Percentiles rank a stretch among this genome's conserved stretches.
Evolutionary conservation across 1,140 invertebrate genomes (phyloP).

Genomic region (Aphaenogaster ashmeadi): DNA sequence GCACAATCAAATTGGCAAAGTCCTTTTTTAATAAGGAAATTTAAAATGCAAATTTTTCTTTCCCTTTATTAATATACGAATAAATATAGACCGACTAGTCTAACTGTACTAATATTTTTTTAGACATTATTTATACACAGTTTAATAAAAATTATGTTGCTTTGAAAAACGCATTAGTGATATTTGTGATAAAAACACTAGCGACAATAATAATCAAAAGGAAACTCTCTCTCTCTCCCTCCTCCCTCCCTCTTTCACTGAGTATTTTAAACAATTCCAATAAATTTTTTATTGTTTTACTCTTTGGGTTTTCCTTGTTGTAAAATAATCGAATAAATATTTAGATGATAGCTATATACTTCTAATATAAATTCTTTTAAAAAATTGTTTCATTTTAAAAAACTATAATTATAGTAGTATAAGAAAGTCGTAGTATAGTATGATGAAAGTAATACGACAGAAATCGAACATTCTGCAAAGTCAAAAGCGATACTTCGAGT

Average conservation of each 20-base stretch:
- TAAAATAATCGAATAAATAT: constrained; percentile 14
- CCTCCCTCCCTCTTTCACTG: background rate
- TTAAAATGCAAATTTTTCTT: background rate
- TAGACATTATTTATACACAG: background rate
- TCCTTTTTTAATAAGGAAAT: background rate
- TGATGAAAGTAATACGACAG: background rate
- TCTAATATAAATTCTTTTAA: constrained; percentile 8
- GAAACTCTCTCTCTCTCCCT: background rate
- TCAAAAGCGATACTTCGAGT: constrained; percentile 54
- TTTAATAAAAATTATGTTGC: background rate
- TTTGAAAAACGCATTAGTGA: background rate
- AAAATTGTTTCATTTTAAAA: background rate
- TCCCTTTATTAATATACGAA: background rate
- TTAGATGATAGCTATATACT: background rate
- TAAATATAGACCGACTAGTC: background rate
- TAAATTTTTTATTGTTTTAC: background rate
- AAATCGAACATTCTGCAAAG: constrained; percentile 30
- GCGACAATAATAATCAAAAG: background rate
- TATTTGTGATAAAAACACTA: background rate
- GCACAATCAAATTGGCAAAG: background rate
- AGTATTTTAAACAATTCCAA: background rate
- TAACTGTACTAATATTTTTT: background rate
- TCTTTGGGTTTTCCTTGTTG: background rate
- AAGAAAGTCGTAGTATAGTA: background rate
- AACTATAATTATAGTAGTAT: background rate